Percentiles rank a stretch among this genome's conserved stretches.
phyloP scores from a whole-genome alignment of 2,888 invertebrate species.

The Sipunculus nudus region DNA sequence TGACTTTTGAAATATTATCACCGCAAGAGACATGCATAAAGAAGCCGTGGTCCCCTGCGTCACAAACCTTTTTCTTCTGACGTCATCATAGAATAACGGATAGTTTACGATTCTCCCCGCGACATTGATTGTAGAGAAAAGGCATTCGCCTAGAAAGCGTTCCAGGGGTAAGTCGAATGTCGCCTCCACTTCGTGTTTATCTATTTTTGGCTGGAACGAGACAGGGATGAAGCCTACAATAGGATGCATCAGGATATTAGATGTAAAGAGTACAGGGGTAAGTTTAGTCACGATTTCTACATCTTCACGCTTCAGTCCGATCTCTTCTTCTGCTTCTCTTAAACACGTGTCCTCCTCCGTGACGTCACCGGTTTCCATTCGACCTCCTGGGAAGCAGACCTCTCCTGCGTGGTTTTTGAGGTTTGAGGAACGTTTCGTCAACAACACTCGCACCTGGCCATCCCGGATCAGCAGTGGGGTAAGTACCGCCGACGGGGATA shows the following conservation, averaged over 20 bases:
- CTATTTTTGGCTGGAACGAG: slow-evolving; percentile 49
- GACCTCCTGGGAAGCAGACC: slow-evolving; percentile 63
- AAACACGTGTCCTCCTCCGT: slow-evolving; percentile 55
- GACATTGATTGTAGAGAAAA: not conserved
- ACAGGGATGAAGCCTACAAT: slow-evolving; percentile 51
- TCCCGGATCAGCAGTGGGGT: slow-evolving; percentile 47
- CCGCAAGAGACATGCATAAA: slow-evolving; percentile 44
- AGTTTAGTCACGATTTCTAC: slow-evolving; percentile 52
- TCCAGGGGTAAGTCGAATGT: slow-evolving; percentile 55
- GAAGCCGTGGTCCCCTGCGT: slow-evolving; percentile 55
- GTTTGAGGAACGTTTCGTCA: slow-evolving; percentile 50
- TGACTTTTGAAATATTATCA: no score
- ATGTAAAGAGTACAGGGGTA: slow-evolving; percentile 42
- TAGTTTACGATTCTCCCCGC: slow-evolving; percentile 15
- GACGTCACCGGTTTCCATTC: slow-evolving; percentile 51
- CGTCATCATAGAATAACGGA: slow-evolving; percentile 45
- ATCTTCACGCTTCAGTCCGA: slow-evolving; percentile 49
- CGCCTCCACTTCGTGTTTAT: slow-evolving; percentile 53
- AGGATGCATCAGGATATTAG: slow-evolving; percentile 50
- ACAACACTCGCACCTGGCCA: slow-evolving; percentile 43
- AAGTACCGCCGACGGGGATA: slow-evolving; percentile 54
- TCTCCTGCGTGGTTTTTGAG: slow-evolving; percentile 49
- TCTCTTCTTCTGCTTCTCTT: slow-evolving; percentile 63
- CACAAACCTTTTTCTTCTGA: slow-evolving; percentile 37
- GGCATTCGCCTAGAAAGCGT: slow-evolving; percentile 45